A percentile compares a stretch with the other conserved stretches of the same genome.
These are phyloP conservation scores for Maconellicoccus hirsutus DNA, from an alignment of 1,140 invertebrate genomes.

Conservation along the genomic window DNA sequence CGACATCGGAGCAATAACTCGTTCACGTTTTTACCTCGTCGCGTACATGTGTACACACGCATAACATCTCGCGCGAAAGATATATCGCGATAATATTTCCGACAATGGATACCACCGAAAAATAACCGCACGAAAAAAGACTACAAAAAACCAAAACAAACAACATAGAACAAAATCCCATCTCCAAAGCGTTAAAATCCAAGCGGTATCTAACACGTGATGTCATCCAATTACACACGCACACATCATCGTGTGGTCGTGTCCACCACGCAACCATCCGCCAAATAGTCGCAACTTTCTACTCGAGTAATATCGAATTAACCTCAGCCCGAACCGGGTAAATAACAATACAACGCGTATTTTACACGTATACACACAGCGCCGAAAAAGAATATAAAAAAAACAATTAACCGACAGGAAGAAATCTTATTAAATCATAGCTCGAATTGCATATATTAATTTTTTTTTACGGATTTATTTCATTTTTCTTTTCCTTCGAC, in stretches of 20 bases:
- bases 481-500: slow-evolving; percentile 1
- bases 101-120: too few relatives aligned
- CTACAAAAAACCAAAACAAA: too few relatives aligned
- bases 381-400: neutral
- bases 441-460: neutral
- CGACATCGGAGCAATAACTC: too few relatives aligned
- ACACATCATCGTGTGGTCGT: neutral
- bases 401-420: neutral
- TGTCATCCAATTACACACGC: neutral
- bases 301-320: neutral
- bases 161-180: too few relatives aligned
- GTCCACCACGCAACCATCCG: neutral
- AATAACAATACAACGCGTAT: neutral
- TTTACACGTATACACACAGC: neutral
- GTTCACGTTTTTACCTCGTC: too few relatives aligned
- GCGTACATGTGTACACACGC: too few relatives aligned
- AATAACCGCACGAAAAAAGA: too few relatives aligned
- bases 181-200: too few relatives aligned
- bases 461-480: slow-evolving; percentile 7
- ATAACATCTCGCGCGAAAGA: too few relatives aligned
- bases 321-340: neutral
- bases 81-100: too few relatives aligned
- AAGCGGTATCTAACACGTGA: neutral
- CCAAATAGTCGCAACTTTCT: neutral
- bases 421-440: slow-evolving; percentile 2